phyloP scores from a whole-genome alignment of 1,140 invertebrate genomes.

The Hesperophylax magnus region DNA sequence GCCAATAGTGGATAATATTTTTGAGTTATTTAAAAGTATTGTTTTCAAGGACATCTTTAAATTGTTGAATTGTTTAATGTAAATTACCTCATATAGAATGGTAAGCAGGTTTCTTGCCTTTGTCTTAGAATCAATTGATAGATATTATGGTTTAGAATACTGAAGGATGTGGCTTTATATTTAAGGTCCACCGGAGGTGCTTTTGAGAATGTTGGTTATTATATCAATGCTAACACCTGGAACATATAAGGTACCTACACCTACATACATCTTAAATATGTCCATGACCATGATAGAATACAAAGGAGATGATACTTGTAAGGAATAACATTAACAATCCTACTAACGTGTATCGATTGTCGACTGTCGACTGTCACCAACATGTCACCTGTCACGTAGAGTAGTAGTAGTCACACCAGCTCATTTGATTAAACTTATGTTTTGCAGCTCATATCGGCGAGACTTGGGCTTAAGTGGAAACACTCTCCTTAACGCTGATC shows the following conservation, averaged over 20 bases:
- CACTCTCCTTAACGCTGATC: neutral
- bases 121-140: too few relatives aligned
- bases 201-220: slow-evolving; percentile 8
- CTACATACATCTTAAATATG: neutral
- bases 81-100: too few relatives aligned
- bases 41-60: too few relatives aligned
- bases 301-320: slow-evolving; percentile 1
- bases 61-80: too few relatives aligned
- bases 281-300: neutral
- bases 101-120: too few relatives aligned
- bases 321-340: neutral
- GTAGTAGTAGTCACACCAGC: neutral
- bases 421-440: slow-evolving; percentile 21
- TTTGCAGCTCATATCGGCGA: slow-evolving; percentile 18
- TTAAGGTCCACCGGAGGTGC: neutral
- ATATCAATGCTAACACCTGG: neutral
- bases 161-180: neutral
- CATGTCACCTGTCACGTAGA: too few relatives aligned
- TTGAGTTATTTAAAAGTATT: too few relatives aligned
- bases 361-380: neutral
- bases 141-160: neutral
- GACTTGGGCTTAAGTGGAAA: slow-evolving; percentile 16
- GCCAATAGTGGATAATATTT: too few relatives aligned
- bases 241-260: slow-evolving; percentile 12
- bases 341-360: neutral